Percentiles rank a stretch among this genome's conserved stretches.
phyloP scores from a whole-genome alignment of 2,888 invertebrate species.

The Drosophila neotestacea region DNA sequence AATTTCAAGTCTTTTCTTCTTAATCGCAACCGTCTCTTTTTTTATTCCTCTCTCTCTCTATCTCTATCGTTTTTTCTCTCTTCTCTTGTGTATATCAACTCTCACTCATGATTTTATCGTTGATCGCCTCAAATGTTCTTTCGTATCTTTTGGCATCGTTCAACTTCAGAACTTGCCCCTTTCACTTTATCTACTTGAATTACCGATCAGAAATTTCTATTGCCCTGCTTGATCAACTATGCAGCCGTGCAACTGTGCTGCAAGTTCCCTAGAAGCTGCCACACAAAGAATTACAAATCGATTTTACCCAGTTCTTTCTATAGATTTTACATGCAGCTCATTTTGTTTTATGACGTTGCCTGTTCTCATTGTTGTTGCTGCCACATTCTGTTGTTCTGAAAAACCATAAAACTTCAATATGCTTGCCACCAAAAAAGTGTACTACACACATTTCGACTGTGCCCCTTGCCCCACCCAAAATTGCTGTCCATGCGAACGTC shows the following conservation, averaged over 20 bases:
- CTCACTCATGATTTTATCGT: conserved; percentile 28
- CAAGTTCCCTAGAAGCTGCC: conserved; percentile 47
- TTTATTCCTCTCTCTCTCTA: background rate
- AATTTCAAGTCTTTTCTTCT: conserved; percentile 30
- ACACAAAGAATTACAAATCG: conserved; percentile 70
- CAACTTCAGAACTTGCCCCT: conserved; percentile 24
- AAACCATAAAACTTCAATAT: conserved; percentile 64
- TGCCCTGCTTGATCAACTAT: conserved; percentile 28
- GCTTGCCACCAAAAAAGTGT: conserved; percentile 46
- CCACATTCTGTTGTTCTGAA: conserved; percentile 32
- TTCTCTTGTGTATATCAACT: conserved; percentile 11
- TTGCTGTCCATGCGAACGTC: conserved; percentile 20
- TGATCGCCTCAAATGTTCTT: conserved; percentile 27
- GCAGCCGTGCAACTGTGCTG: conserved; percentile 11
- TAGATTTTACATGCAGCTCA: conserved; percentile 59
- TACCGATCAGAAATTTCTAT: conserved; percentile 36
- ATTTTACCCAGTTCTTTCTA: conserved; percentile 64
- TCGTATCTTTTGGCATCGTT: conserved; percentile 4
- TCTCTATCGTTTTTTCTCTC: background rate
- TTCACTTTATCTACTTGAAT: conserved; percentile 43
- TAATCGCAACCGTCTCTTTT: conserved; percentile 23
- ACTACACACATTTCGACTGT: conserved; percentile 39
- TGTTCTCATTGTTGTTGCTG: conserved; percentile 10
- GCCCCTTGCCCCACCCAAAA: conserved; percentile 35
- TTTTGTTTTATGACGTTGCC: conserved; percentile 70